Evolutionary conservation across 2,888 invertebrate species (phyloP).

Genomic region (Anthophora plumipes): DNA sequence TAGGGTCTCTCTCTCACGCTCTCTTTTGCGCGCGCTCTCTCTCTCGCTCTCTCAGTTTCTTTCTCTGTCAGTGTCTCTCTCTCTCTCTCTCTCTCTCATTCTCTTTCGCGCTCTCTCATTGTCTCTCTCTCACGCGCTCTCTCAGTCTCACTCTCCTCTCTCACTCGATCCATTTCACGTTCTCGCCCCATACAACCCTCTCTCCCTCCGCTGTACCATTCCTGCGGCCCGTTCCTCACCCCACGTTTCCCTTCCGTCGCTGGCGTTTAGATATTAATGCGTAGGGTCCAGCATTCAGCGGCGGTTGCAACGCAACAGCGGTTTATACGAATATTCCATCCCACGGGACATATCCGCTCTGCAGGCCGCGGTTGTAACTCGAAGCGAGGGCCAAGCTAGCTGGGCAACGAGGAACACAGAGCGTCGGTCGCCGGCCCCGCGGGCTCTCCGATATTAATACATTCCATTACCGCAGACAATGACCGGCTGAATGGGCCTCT

Average conservation of each 20-base stretch:
- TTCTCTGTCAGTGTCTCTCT: too few species aligned
- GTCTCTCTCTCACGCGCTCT: too few species aligned
- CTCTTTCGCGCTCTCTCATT: too few species aligned
- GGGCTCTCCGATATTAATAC: slow-evolving; percentile 83
- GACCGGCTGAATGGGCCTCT: slow-evolving; percentile 83
- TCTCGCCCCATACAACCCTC: neutral
- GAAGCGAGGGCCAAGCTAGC: slow-evolving; percentile 44
- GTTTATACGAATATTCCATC: slow-evolving; percentile 74
- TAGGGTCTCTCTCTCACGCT: too few species aligned
- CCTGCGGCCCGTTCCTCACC: neutral
- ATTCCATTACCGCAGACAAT: slow-evolving; percentile 84
- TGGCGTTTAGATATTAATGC: slow-evolving; percentile 73
- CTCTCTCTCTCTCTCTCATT: too few species aligned
- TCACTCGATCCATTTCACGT: slow-evolving; percentile 5
- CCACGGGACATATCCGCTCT: slow-evolving; percentile 70
- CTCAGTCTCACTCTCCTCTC: neutral
- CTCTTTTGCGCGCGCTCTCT: too few species aligned
- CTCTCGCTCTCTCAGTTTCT: neutral
- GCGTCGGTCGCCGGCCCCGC: slow-evolving; percentile 70
- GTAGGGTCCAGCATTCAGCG: slow-evolving; percentile 64
- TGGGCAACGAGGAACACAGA: slow-evolving; percentile 37
- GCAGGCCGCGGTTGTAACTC: slow-evolving; percentile 66
- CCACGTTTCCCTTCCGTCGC: slow-evolving; percentile 26
- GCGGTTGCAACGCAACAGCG: slow-evolving; percentile 70
- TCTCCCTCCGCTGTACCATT: neutral